These are phyloP conservation scores for Heptranchias perlo DNA, from an alignment of 2,113 vertebrate species.

Conservation along the genomic window DNA sequence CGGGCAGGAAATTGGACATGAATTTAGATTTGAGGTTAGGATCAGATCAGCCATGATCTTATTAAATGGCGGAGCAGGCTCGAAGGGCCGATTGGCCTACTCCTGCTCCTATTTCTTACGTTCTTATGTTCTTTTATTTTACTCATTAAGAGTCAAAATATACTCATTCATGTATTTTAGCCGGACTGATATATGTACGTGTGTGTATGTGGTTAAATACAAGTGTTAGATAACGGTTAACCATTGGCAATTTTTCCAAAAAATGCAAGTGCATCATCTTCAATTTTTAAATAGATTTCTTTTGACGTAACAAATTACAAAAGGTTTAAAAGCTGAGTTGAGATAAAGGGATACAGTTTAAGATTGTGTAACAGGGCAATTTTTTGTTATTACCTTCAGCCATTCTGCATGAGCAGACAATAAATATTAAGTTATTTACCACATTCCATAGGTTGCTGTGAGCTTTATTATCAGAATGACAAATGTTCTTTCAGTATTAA, in stretches of 20 bases:
- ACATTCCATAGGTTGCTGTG: constrained; percentile 66
- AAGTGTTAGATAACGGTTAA: neutral
- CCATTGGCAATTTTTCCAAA: neutral
- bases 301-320: constrained; percentile 37
- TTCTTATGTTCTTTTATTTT: too few relatives aligned
- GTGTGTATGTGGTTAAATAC: neutral
- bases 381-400: constrained; percentile 32
- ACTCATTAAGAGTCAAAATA: neutral
- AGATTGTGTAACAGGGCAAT: constrained; percentile 31
- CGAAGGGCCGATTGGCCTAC: too few relatives aligned
- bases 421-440: constrained; percentile 42
- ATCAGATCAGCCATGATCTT: too few relatives aligned
- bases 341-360: constrained; percentile 18
- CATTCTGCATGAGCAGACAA: constrained; percentile 30
- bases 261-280: constrained; percentile 1
- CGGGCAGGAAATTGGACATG: too few relatives aligned
- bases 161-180: neutral
- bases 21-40: too few relatives aligned
- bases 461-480: constrained; percentile 89
- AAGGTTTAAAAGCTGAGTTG: constrained; percentile 9
- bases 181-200: neutral
- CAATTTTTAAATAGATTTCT: constrained; percentile 27
- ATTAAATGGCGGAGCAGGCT: too few relatives aligned
- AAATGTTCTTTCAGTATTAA: constrained; percentile 89
- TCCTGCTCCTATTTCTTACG: too few relatives aligned